Evolutionary conservation across 2,797 vertebrate genomes (phyloP), one percentile per base, ranked within the genome.

Genomic region (Onychomys arenicola): DNA sequence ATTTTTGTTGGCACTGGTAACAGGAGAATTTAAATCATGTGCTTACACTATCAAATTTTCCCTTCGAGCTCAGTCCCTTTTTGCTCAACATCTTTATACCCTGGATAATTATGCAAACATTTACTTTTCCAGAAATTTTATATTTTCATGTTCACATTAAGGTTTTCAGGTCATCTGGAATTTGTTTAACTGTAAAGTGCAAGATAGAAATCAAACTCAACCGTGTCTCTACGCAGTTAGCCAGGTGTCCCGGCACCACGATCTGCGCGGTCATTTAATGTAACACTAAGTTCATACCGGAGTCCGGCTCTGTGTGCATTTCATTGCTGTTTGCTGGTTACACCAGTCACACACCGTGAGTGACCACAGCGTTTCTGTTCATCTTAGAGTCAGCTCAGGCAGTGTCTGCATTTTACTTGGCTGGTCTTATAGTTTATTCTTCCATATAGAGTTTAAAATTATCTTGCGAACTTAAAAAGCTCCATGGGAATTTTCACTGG

Each of bases 391-490:
- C 1, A 0, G 40, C 52, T 57, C 80, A 37, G 93, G 89, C 75
- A 91, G 32, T 95, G 92, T 94, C 92, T 93, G 96, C 82, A 95
- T 95, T 97, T 97, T 97, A 84, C 95, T 96, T 97, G 97, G 92
- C 71, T 92, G n/a, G 73, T 91, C 80, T 84, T 86, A 25, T 37
- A 89, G 82, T 93, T 97, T 95, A 97, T 96, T 89, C 91, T 97
- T 96, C 86, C 92, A 93, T 37, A 94, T 88, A 94, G 95, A 88
- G 73, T 92, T 97, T 67, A 91, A 93, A 91, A 93, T 96, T 78
- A 96, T 90, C 95, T 89, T 67, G 78, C 65, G 96, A 92, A 93
- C 49, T 97, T 89, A 90, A 95, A 88, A 95, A 86, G 29, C 69
- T 69, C 63, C 84, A 69, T 7, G 76, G 46, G 63, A 90, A 69